These are phyloP conservation scores for Uromys caudimaculatus DNA, from an alignment of 2,797 vertebrate species.

Conservation along the genomic window DNA sequence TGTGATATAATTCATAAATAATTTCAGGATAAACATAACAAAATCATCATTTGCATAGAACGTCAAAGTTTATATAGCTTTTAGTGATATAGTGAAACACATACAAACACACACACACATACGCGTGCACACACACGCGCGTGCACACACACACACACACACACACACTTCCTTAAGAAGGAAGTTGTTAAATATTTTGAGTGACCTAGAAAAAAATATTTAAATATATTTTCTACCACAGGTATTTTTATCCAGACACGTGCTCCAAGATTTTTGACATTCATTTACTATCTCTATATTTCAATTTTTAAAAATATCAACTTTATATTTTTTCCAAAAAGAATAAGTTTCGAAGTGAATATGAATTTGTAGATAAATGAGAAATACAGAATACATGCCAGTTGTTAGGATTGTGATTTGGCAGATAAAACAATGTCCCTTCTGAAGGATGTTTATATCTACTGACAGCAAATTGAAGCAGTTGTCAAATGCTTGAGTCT, in stretches of 20 bases:
- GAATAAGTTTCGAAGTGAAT: background rate
- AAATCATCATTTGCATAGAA: conserved; percentile 58
- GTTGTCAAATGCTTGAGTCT: background rate
- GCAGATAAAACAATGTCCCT: background rate
- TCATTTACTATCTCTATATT: background rate
- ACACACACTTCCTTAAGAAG: background rate
- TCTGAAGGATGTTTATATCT: background rate
- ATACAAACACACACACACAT: background rate
- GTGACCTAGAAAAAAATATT: background rate
- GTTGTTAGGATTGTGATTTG: background rate
- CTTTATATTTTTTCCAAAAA: background rate
- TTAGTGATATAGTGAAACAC: background rate
- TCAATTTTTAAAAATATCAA: background rate
- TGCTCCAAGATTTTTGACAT: background rate
- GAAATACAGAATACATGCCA: background rate
- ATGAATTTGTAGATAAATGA: background rate
- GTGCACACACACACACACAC: background rate
- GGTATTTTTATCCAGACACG: background rate
- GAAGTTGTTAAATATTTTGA: background rate
- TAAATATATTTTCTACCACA: background rate
- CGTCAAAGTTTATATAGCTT: conserved; percentile 49
- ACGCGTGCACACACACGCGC: no score
- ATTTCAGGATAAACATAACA: conserved; percentile 58
- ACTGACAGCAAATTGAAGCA: background rate
- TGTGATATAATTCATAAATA: conserved; percentile 53